These are phyloP conservation scores for Synanthedon myopaeformis DNA, from an alignment of 2,888 invertebrate genomes.

Conservation along the genomic window DNA sequence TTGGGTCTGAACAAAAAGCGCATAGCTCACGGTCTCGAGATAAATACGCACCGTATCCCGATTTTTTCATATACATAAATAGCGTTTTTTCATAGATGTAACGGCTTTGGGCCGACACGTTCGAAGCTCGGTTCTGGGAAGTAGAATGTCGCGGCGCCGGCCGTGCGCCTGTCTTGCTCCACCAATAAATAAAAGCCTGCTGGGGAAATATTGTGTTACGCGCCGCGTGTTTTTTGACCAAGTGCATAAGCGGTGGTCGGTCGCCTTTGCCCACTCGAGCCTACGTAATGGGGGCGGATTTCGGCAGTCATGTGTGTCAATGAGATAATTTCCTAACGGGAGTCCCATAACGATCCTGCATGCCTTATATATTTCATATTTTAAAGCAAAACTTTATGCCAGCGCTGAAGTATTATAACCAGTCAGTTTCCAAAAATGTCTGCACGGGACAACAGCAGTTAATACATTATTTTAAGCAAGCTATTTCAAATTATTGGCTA, in stretches of 20 bases:
- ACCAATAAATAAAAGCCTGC: slow-evolving; percentile 67
- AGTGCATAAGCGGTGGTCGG: slow-evolving; percentile 36
- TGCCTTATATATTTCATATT: no score
- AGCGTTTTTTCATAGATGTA: slow-evolving; percentile 63
- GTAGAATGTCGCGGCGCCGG: slow-evolving; percentile 58
- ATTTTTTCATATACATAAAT: slow-evolving; percentile 66
- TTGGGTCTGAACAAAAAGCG: slow-evolving; percentile 54
- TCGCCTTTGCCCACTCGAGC: slow-evolving; percentile 44
- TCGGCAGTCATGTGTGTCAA: slow-evolving; percentile 19
- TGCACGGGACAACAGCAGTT: no score
- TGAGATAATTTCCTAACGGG: no score
- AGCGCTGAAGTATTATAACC: no score
- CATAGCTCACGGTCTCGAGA: slow-evolving; percentile 55
- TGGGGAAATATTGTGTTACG: slow-evolving; percentile 69
- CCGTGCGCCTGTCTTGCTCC: slow-evolving; percentile 21
- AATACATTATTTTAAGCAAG: no score
- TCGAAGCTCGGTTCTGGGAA: slow-evolving; percentile 57
- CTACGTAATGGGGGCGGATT: slow-evolving; percentile 39
- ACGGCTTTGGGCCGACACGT: slow-evolving; percentile 60
- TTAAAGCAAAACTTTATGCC: no score
- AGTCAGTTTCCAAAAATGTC: no score
- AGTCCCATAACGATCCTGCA: no score
- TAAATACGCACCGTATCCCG: slow-evolving; percentile 48
- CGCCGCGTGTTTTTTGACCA: slow-evolving; percentile 53
- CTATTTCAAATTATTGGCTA: no score